Evolutionary conservation across 2,797 vertebrate genomes (phyloP).

Genomic region (Intellagama lesueurii): DNA sequence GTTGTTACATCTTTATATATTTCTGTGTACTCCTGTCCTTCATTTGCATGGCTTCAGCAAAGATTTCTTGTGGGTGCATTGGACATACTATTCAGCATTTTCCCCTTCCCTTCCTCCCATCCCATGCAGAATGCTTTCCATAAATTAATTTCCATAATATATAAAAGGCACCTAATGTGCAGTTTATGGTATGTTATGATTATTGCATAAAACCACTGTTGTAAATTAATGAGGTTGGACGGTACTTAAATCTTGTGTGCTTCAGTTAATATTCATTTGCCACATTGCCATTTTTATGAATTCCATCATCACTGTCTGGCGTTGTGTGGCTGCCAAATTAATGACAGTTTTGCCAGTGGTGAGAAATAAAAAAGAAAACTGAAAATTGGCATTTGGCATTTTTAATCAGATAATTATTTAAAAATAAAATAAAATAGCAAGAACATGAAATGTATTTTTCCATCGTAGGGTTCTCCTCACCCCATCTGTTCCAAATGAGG

Average conservation of each 20-base stretch:
- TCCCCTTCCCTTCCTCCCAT: conserved; percentile 6
- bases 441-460: conserved; percentile 67
- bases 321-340: conserved; percentile 28
- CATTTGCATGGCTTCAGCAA: not conserved
- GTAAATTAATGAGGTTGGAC: conserved; percentile 27
- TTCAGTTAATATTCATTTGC: not conserved
- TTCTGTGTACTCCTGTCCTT: not conserved
- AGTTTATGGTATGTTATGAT: not conserved
- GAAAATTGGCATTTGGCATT: conserved; percentile 69
- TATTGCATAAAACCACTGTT: conserved; percentile 25
- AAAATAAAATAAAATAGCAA: conserved; percentile 53
- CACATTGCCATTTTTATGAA: conserved; percentile 25
- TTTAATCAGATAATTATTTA: conserved; percentile 75
- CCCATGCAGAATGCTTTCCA: not conserved
- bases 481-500: conserved; percentile 76
- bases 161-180: conserved; percentile 14
- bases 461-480: conserved; percentile 28
- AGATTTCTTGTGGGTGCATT: rapidly evolving
- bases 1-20: not conserved
- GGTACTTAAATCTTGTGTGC: not conserved
- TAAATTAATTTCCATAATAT: not conserved
- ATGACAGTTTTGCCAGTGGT: conserved; percentile 32
- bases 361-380: conserved; percentile 36
- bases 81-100: rapidly evolving
- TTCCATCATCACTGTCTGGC: conserved; percentile 30